These are phyloP conservation scores for Pomatostomus ruficeps DNA, from an alignment of 2,113 vertebrate genomes.

Conservation along the genomic window DNA sequence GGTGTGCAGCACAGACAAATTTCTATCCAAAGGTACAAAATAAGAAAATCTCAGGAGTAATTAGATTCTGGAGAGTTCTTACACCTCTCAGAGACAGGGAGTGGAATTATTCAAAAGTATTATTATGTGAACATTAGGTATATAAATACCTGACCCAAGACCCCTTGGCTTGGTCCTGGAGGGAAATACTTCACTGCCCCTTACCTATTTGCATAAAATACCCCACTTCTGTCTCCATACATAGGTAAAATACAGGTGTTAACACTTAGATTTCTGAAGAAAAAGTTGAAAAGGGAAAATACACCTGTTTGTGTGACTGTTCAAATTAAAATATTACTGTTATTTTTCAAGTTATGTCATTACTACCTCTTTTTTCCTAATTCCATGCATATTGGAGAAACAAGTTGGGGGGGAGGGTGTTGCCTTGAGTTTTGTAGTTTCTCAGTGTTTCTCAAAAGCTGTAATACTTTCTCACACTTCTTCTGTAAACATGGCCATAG, in stretches of 20 bases:
- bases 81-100: neutral
- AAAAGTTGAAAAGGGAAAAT: neutral
- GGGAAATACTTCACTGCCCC: neutral
- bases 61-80: fast-evolving
- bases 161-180: neutral
- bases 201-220: neutral
- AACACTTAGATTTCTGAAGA: neutral
- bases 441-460: no score
- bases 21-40: neutral
- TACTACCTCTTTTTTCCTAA: neutral
- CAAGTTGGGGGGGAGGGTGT: fast-evolving
- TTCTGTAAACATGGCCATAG: no score
- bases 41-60: neutral
- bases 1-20: neutral
- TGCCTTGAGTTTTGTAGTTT: no score
- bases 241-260: neutral
- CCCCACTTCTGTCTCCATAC: neutral
- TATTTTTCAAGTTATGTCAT: neutral
- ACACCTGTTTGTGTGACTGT: neutral
- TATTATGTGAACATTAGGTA: neutral
- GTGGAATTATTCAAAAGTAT: neutral
- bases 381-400: neutral
- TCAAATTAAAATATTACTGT: neutral
- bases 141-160: neutral
- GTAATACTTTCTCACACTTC: no score